Evolutionary conservation across 2,113 vertebrate genomes (phyloP).

Genomic region (Corvus hawaiiensis): DNA sequence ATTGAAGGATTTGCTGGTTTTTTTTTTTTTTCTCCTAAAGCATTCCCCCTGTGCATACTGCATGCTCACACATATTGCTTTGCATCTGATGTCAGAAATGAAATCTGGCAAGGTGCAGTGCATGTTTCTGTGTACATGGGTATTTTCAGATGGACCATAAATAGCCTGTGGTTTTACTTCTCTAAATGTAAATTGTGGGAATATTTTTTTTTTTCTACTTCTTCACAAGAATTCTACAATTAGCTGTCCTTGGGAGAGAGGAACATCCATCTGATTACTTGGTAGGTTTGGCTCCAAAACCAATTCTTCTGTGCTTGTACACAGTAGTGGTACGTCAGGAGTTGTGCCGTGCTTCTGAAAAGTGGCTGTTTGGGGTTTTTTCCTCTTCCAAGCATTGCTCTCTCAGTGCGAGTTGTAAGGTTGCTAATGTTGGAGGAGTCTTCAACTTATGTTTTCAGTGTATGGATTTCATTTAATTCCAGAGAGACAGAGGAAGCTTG

Average conservation of each 20-base stretch:
- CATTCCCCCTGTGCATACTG: neutral
- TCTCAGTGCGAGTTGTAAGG: neutral
- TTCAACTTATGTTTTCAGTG: neutral
- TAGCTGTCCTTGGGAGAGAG: neutral
- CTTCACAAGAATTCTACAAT: neutral
- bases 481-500: neutral
- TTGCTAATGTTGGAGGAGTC: neutral
- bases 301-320: neutral
- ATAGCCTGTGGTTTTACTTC: neutral
- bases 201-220: neutral
- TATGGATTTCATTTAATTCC: neutral
- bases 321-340: neutral
- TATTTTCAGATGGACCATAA: neutral
- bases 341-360: neutral
- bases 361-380: neutral
- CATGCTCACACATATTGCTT: neutral
- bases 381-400: neutral
- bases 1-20: neutral
- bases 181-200: accelerated
- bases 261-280: neutral
- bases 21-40: neutral
- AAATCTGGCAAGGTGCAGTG: neutral
- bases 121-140: neutral
- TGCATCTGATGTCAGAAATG: neutral
- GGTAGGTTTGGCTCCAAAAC: neutral